Percentiles rank a stretch among this genome's conserved stretches.
Conservation (phyloP, 64 coral and sea anemone species). For the Acropora yongei region DNA sequence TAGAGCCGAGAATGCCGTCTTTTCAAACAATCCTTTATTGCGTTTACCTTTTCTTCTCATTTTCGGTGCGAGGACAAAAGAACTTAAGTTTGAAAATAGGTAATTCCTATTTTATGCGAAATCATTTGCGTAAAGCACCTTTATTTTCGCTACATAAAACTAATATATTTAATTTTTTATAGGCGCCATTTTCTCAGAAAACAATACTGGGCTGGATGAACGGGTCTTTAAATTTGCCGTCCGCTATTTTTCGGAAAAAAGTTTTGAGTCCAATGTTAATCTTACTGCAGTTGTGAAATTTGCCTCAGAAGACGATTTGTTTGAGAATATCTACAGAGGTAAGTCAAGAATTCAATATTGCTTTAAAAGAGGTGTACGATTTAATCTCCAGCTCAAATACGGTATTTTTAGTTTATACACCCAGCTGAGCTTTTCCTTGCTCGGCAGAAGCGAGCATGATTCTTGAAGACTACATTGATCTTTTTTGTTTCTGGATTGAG, state of each 20-base stretch:
- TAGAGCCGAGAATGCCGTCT: not conserved
- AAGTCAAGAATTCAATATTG: slow-evolving; percentile 5
- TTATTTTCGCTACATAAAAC: not conserved
- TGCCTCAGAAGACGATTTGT: slow-evolving; percentile 23
- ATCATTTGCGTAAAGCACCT: not conserved
- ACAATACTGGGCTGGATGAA: slow-evolving; percentile 60
- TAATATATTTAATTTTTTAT: not conserved
- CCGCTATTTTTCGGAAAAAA: not conserved
- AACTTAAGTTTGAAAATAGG: not conserved
- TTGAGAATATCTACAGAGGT: slow-evolving; percentile 74
- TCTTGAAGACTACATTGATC: too few species aligned
- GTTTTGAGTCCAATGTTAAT: not conserved
- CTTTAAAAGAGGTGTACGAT: too few species aligned
- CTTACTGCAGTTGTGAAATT: slow-evolving; percentile 35
- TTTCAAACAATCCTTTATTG: not conserved
- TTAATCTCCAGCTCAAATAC: too few species aligned
- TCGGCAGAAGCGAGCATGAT: too few species aligned
- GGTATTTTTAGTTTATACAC: too few species aligned
- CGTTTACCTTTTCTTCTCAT: not conserved
- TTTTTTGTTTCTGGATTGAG: too few species aligned
- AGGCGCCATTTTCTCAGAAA: slow-evolving; percentile 68
- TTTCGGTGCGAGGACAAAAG: not conserved
- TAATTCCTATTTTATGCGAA: not conserved
- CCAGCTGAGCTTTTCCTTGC: too few species aligned
- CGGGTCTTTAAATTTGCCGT: slow-evolving; percentile 69